These are phyloP conservation scores for Mellilla xanthometata DNA, from an alignment of 2,888 invertebrate genomes.

Conservation along the genomic window DNA sequence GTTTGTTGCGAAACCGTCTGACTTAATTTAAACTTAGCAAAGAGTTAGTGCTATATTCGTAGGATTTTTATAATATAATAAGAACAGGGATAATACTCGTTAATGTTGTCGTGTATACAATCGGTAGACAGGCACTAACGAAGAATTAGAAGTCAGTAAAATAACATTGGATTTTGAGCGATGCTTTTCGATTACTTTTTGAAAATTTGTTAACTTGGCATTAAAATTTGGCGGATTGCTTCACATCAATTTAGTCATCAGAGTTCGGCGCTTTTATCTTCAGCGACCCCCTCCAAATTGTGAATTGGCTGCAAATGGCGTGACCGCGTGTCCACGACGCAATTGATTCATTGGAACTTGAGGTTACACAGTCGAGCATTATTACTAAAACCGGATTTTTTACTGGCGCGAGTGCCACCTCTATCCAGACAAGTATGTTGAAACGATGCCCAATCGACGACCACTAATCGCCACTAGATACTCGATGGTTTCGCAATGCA, in stretches of 20 bases:
- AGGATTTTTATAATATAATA: no score
- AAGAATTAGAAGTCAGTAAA: no score
- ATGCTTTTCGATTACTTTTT: not conserved
- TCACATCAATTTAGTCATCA: constrained; percentile 14
- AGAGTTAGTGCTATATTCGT: no score
- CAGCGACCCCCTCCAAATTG: constrained; percentile 14
- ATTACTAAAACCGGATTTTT: constrained; percentile 54
- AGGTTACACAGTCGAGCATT: constrained; percentile 43
- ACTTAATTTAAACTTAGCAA: no score
- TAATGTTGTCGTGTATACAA: no score
- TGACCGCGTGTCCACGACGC: constrained; percentile 32
- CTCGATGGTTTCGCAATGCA: constrained; percentile 65
- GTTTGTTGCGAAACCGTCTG: constrained; percentile 20
- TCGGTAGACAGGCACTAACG: no score
- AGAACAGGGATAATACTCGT: no score
- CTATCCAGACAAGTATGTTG: constrained; percentile 63
- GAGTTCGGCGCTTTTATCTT: constrained; percentile 8
- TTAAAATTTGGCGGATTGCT: constrained; percentile 1
- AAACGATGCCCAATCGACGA: constrained; percentile 71
- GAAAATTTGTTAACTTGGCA: not conserved
- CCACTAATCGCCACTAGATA: constrained; percentile 76
- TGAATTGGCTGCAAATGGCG: constrained; percentile 29
- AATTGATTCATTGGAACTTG: constrained; percentile 40
- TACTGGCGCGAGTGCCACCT: constrained; percentile 50
- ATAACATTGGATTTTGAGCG: not conserved